Conservation (phyloP, 2,113 vertebrate genomes). For the Noctilio leporinus region DNA sequence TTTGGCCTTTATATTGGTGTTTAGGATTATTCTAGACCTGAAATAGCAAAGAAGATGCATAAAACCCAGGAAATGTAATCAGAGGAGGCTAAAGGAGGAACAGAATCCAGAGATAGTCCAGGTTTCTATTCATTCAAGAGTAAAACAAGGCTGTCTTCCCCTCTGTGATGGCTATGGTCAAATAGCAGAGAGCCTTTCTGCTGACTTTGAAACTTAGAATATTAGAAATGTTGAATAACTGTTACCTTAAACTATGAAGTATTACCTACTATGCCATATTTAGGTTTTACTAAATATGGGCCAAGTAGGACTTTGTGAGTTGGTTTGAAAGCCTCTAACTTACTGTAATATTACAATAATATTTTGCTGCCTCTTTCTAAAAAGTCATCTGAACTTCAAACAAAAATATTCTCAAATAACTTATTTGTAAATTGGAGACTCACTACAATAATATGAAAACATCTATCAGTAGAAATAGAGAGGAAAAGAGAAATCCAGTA, state of each 20-base stretch:
- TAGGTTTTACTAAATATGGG: neutral
- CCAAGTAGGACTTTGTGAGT: neutral
- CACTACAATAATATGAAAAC: neutral
- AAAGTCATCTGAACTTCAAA: neutral
- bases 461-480: neutral
- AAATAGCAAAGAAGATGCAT: neutral
- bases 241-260: neutral
- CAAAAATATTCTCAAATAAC: neutral
- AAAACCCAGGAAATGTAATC: neutral
- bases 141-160: neutral
- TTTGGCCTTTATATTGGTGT: neutral
- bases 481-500: neutral
- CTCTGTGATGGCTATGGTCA: neutral
- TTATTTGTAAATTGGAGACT: neutral
- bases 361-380: neutral
- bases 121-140: neutral
- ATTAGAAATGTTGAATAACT: neutral
- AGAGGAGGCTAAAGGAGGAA: neutral
- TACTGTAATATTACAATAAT: neutral
- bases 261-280: neutral
- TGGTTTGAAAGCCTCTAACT: neutral
- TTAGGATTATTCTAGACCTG: neutral
- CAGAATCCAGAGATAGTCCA: neutral
- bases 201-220: neutral
- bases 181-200: neutral